Percentiles rank a stretch among this genome's conserved stretches.
These are phyloP conservation scores for Pseudorectes ferrugineus DNA, from an alignment of 2,113 vertebrate genomes.

Conservation along the genomic window DNA sequence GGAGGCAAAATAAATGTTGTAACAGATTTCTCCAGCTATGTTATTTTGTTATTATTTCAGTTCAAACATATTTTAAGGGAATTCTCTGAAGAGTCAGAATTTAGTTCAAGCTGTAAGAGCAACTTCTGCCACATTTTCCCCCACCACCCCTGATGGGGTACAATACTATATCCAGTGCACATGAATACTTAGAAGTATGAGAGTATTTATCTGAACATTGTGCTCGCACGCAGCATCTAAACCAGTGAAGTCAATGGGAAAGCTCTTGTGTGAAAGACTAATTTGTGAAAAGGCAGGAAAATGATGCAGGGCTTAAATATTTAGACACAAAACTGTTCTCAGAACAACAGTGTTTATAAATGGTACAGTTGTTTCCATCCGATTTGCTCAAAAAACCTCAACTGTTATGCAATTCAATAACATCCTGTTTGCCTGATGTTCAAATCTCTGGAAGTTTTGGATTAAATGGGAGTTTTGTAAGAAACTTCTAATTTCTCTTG, in stretches of 20 bases:
- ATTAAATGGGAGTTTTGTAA: neutral
- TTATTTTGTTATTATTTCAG: neutral
- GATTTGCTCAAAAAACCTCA: neutral
- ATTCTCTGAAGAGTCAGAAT: neutral
- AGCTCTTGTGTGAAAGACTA: neutral
- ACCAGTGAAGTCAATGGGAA: neutral
- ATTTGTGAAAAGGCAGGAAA: neutral
- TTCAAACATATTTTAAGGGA: neutral
- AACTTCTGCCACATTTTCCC: neutral
- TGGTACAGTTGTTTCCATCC: neutral
- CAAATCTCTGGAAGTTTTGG: neutral
- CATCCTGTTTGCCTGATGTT: neutral
- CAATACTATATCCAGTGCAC: neutral
- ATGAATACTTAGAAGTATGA: neutral
- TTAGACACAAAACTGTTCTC: neutral
- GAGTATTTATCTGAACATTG: neutral
- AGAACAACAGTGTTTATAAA: neutral
- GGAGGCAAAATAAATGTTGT: neutral
- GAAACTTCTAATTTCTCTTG: neutral
- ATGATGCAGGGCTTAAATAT: neutral
- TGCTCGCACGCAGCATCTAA: neutral
- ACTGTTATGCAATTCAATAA: neutral
- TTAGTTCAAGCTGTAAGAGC: neutral
- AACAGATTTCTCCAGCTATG: neutral
- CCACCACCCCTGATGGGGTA: neutral